Percentiles rank a stretch among this genome's conserved stretches.
phyloP scores from a whole-genome alignment of 1,140 invertebrate species.

The Drosophila kikkawai region DNA sequence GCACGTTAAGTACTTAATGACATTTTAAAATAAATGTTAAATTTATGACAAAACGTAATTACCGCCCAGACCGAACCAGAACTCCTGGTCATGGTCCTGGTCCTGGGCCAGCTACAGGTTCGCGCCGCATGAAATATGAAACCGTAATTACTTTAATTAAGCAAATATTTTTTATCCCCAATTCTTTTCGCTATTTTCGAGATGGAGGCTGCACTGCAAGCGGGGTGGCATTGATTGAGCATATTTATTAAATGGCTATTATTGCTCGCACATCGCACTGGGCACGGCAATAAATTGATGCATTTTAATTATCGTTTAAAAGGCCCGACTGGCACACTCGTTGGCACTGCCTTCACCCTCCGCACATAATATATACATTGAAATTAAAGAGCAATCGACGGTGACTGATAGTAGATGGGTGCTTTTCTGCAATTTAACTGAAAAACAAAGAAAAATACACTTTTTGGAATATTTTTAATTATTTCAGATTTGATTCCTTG shows the following conservation, averaged over 20 bases:
- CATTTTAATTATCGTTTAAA: conserved; percentile 78
- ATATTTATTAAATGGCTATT: conserved; percentile 80
- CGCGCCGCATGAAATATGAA: conserved; percentile 71
- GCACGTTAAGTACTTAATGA: conserved; percentile 68
- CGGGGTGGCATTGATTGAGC: conserved; percentile 72
- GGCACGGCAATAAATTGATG: conserved; percentile 66
- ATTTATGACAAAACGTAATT: conserved; percentile 81
- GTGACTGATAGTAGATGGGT: not conserved
- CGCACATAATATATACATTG: not conserved
- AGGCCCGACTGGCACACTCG: conserved; percentile 23
- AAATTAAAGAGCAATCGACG: conserved; percentile 15
- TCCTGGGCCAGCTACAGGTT: conserved; percentile 38
- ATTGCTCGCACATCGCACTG: conserved; percentile 53
- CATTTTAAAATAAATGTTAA: conserved; percentile 80
- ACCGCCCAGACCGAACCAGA: conserved; percentile 37
- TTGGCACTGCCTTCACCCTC: not conserved
- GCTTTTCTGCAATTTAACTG: not conserved
- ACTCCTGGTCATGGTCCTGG: conserved; percentile 2
- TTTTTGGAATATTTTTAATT: not conserved
- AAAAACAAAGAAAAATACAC: not conserved
- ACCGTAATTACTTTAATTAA: conserved; percentile 83
- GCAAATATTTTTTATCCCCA: conserved; percentile 74
- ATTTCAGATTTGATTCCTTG: not conserved
- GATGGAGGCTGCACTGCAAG: conserved; percentile 16
- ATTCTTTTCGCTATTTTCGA: conserved; percentile 46